Conservation (phyloP, 1,140 invertebrate genomes). For the Anoplolepis gracilipes region DNA sequence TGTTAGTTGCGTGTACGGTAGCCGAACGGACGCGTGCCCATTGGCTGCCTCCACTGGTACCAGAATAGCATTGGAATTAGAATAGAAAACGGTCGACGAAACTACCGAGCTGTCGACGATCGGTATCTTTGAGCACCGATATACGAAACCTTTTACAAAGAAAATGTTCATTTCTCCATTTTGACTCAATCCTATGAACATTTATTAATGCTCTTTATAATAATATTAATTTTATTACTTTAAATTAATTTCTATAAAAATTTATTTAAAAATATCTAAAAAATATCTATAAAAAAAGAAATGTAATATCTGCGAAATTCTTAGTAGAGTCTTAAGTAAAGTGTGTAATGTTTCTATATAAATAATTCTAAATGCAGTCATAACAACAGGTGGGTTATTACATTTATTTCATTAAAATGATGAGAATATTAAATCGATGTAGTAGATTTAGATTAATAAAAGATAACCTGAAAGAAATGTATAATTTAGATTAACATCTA, state of each 20-base stretch:
- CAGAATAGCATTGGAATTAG: constrained; percentile 79
- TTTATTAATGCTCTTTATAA: background rate
- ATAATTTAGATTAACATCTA: too few species aligned
- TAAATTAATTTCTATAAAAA: background rate
- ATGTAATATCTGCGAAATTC: background rate
- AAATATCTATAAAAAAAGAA: background rate
- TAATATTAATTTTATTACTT: background rate
- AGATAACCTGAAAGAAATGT: too few species aligned
- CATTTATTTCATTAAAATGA: background rate
- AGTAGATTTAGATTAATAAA: too few species aligned
- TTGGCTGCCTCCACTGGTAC: constrained; percentile 70
- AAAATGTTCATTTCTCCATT: background rate
- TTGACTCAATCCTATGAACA: background rate
- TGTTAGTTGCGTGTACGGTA: constrained; percentile 34
- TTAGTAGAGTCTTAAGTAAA: too few species aligned
- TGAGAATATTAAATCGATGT: background rate
- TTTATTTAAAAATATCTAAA: background rate
- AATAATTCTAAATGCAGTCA: background rate
- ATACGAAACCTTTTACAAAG: background rate
- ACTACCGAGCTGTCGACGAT: constrained; percentile 10
- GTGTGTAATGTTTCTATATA: background rate
- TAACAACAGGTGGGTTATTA: background rate
- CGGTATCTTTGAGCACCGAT: background rate
- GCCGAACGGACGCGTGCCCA: constrained; percentile 64
- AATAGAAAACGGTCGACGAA: constrained; percentile 74